A percentile compares a stretch with the other conserved stretches of the same genome.
phyloP scores from a whole-genome alignment of 2,888 invertebrate species.

The Eupeodes latifasciatus region DNA sequence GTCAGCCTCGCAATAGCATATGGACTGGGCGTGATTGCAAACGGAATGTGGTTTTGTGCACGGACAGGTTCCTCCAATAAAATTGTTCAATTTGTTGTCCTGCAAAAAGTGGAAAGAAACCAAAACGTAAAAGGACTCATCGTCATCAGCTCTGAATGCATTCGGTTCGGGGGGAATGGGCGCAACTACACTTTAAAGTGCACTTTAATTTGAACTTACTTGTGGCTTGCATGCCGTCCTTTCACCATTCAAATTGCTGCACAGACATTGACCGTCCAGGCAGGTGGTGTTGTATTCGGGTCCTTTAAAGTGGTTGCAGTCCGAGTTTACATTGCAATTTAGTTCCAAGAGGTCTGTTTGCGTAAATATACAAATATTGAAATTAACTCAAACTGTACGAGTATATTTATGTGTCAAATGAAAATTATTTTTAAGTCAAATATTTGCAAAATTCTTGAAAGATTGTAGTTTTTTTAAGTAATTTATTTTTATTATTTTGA shows the following conservation, averaged over 20 bases:
- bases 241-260: conserved; percentile 74
- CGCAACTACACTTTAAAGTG: conserved; percentile 10
- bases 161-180: background rate
- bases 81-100: conserved; percentile 79
- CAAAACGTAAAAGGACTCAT: background rate
- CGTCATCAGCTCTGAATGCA: background rate
- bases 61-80: conserved; percentile 81
- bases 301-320: conserved; percentile 78
- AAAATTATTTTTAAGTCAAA: conserved; percentile 18
- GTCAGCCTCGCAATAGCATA: conserved; percentile 79
- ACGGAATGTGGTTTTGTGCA: conserved; percentile 79
- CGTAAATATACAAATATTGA: background rate
- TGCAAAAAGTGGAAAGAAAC: conserved; percentile 40
- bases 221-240: conserved; percentile 78
- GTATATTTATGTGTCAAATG: background rate
- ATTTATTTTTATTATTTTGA: background rate
- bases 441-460: conserved; percentile 23
- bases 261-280: conserved; percentile 77
- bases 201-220: conserved; percentile 71
- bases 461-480: background rate
- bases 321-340: conserved; percentile 77
- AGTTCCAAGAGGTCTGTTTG: conserved; percentile 79
- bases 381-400: background rate
- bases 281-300: conserved; percentile 77
- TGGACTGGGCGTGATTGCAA: conserved; percentile 78